Evolutionary conservation across 2,113 vertebrate species (phyloP).

Genomic region (Colossoma macropomum): DNA sequence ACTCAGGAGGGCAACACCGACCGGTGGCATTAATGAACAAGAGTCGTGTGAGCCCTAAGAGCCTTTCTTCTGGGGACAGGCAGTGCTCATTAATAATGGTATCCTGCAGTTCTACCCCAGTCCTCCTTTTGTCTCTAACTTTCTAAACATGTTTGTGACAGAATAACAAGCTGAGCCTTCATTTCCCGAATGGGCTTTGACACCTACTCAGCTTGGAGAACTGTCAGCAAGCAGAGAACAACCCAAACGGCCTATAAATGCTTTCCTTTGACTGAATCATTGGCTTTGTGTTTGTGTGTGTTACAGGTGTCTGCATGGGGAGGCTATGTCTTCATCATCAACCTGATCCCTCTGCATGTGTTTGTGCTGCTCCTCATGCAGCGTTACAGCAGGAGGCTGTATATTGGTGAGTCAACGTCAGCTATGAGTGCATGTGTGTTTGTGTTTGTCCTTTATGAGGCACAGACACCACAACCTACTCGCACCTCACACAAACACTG

Average conservation of each 20-base stretch:
- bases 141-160: slow-evolving; percentile 29
- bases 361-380: slow-evolving; percentile 98
- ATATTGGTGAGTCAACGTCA: slow-evolving; percentile 87
- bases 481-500: slow-evolving; percentile 28
- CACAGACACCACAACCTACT: slow-evolving; percentile 35
- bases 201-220: slow-evolving; percentile 2
- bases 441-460: slow-evolving; percentile 41
- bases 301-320: slow-evolving; percentile 97
- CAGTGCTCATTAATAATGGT: slow-evolving; percentile 43
- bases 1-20: background rate
- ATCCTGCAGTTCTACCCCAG: slow-evolving; percentile 21
- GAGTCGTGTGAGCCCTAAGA: slow-evolving; percentile 21
- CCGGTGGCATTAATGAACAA: slow-evolving; percentile 22
- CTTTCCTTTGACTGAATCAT: background rate
- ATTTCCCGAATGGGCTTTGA: background rate
- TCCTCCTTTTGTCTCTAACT: slow-evolving; percentile 12
- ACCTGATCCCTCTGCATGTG: slow-evolving; percentile 97
- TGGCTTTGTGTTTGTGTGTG: slow-evolving; percentile 15
- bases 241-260: background rate
- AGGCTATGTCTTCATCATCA: slow-evolving; percentile 83
- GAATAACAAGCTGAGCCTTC: background rate
- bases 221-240: background rate
- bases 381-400: slow-evolving; percentile 95
- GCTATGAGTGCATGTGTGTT: slow-evolving; percentile 8
- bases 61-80: slow-evolving; percentile 3